These are phyloP conservation scores for Ardeotis arabs DNA, from an alignment of 2,113 vertebrate species.

Conservation along the genomic window DNA sequence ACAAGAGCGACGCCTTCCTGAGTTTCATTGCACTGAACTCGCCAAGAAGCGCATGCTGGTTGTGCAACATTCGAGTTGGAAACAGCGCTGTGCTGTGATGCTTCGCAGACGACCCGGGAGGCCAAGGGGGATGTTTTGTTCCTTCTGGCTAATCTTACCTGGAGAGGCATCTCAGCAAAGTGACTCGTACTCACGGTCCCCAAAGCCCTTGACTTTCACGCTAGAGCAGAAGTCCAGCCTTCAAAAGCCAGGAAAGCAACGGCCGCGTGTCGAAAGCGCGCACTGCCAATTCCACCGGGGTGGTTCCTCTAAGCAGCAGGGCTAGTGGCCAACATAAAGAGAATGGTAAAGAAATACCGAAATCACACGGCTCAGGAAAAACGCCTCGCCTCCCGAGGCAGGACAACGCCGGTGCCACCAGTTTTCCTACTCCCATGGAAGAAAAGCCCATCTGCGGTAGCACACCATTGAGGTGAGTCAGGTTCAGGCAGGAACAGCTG, in stretches of 20 bases:
- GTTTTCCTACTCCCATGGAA: not conserved
- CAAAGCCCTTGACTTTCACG: not conserved
- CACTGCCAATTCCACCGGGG: not conserved
- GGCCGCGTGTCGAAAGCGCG: not conserved
- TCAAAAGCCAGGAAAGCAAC: not conserved
- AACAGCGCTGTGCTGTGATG: not conserved
- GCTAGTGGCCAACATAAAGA: conserved; percentile 38
- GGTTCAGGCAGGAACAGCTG: not conserved
- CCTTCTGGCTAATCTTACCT: not conserved
- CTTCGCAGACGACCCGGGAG: not conserved
- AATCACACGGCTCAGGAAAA: not conserved
- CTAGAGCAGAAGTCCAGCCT: not conserved
- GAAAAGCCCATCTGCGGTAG: not conserved
- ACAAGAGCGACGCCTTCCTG: not conserved
- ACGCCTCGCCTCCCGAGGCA: not conserved
- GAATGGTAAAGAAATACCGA: conserved; percentile 25
- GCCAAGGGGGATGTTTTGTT: not conserved
- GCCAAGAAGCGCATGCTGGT: not conserved
- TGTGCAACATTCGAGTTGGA: fast-evolving
- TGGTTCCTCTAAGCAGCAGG: not conserved
- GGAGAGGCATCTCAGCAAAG: not conserved
- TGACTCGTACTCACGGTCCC: not conserved
- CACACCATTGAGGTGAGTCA: not conserved
- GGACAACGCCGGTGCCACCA: not conserved
- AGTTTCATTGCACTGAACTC: not conserved